Evolutionary conservation across 2,113 vertebrate genomes (phyloP), one percentile per base, ranked within the genome.

Genomic region (Nymphicus hollandicus): DNA sequence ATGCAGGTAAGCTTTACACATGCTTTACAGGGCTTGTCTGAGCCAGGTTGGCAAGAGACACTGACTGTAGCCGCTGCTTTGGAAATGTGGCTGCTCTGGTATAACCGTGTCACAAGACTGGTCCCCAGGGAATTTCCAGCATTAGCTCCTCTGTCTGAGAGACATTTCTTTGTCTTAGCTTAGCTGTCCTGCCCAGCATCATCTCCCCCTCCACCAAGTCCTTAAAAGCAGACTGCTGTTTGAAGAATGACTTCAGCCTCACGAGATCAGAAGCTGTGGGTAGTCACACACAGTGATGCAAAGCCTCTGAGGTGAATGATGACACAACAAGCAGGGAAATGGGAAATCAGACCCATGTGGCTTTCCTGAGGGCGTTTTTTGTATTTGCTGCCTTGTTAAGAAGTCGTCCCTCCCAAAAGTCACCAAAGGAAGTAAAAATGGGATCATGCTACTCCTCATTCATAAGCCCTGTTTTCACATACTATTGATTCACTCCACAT

Each of bases 161-260:
- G 61, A 52, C 20, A 79, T 94, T 88, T 91, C 28, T 89, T 92
- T 94, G 80, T 93, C 60, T 81, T 68, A 76, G 46, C 29, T 68
- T 58, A 58, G 69, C 41, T 89, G 47, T 56, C 56, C 60, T 92
- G 81, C 50, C 55, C 77, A 84, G 33, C 47, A 68, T 64, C 52
- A 11, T 61, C 64, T 93, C 10, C 17, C 44, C 24, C 65, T 92
- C 55, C 55, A 82, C n/a, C 22, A 43, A 88, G 39, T 63, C 33
- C 33, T 83, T 81, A 73, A 93, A 86, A 84, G 28, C 77, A 11
- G 4, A 47, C 16, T 77, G 86, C 64, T 93, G 52, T 71, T 81
- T 79, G 73, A 90, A 76, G 69, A 84, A 88, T 96, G 86, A 95
- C 88, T 96, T 95, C 93, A 96, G 80, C 64, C 77, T 91, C 90